These are phyloP conservation scores for Polyommatus iphigenia DNA, from an alignment of 2,888 invertebrate genomes.

Conservation along the genomic window DNA sequence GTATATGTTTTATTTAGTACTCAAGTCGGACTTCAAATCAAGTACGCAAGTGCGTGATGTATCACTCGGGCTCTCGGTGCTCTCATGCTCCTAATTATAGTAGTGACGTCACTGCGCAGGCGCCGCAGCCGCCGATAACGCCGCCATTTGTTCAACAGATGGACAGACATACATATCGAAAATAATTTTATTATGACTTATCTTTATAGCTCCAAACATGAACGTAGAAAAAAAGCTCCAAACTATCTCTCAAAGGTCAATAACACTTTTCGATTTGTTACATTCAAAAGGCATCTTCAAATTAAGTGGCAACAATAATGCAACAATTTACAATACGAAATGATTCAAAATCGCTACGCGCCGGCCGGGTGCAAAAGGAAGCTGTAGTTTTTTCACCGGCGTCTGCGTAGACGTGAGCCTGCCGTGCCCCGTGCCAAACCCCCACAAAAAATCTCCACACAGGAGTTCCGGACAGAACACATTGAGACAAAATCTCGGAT, in stretches of 20 bases:
- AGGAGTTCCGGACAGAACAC: slow-evolving; percentile 39
- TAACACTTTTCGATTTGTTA: slow-evolving; percentile 4
- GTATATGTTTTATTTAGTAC: not conserved
- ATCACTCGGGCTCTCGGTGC: slow-evolving; percentile 36
- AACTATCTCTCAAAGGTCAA: slow-evolving; percentile 1
- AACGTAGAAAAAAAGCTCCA: too few species aligned
- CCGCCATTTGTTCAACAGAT: slow-evolving; percentile 73
- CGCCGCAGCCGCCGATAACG: slow-evolving; percentile 55
- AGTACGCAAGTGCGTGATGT: slow-evolving; percentile 15
- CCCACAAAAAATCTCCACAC: slow-evolving; percentile 38
- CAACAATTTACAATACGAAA: not conserved
- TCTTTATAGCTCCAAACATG: slow-evolving; percentile 6
- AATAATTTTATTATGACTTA: slow-evolving; percentile 28
- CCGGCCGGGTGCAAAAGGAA: slow-evolving; percentile 26
- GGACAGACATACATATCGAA: slow-evolving; percentile 47
- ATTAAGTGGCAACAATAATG: not conserved
- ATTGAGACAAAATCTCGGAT: slow-evolving; percentile 40
- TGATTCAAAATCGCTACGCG: not conserved
- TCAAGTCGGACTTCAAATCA: slow-evolving; percentile 4
- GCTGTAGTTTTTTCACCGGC: slow-evolving; percentile 30
- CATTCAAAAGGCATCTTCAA: not conserved
- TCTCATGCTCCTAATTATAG: slow-evolving; percentile 47
- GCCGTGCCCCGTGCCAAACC: slow-evolving; percentile 38
- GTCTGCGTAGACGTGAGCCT: slow-evolving; percentile 33
- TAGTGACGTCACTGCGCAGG: slow-evolving; percentile 65